Evolutionary conservation across 2,113 vertebrate genomes (phyloP).

Genomic region (Crotophaga sulcirostris): DNA sequence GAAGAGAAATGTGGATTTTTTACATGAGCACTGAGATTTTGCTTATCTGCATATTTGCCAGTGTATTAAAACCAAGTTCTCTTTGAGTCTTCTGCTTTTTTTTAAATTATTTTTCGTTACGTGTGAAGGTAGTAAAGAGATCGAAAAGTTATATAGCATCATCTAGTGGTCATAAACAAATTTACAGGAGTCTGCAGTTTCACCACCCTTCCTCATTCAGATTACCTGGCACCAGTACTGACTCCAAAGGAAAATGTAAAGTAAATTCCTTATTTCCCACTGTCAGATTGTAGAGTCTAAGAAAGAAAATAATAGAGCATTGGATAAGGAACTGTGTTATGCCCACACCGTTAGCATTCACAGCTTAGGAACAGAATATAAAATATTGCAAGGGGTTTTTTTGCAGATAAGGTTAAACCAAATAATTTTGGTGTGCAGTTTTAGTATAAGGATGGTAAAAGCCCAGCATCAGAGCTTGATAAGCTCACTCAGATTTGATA

Average conservation of each 20-base stretch:
- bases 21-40: background rate
- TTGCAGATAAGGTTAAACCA: background rate
- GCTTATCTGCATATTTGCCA: background rate
- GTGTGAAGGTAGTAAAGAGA: background rate
- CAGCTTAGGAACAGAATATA: background rate
- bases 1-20: background rate
- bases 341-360: background rate
- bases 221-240: background rate
- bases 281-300: background rate
- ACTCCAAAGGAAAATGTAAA: background rate
- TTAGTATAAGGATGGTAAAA: background rate
- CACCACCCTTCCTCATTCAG: background rate
- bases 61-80: background rate
- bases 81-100: background rate
- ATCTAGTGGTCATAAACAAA: conserved; percentile 35
- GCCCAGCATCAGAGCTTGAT: background rate
- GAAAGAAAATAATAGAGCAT: background rate
- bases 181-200: background rate
- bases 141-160: conserved; percentile 4
- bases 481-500: background rate
- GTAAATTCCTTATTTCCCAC: background rate
- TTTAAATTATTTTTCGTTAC: background rate
- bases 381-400: background rate
- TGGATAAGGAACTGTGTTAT: background rate
- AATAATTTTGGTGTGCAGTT: background rate